Base-by-base conservation (phyloP, 1,140 invertebrate species). In the Whitmania pigra region DNA sequence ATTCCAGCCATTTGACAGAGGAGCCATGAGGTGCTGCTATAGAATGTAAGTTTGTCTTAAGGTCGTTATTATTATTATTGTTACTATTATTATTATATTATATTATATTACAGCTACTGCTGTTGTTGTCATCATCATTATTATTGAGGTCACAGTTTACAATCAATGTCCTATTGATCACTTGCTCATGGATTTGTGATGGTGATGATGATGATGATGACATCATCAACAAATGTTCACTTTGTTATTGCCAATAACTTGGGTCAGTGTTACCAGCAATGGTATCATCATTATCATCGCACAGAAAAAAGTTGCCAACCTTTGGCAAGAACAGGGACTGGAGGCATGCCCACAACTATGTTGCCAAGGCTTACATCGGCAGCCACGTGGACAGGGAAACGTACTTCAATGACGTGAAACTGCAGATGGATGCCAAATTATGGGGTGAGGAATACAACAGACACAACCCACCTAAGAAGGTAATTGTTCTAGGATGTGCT, bases 381-480 rank as follows among this genome's bases (percentile, higher is more conserved):
- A 79, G 83, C 69, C 75, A 78, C 29, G 85, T 86, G 0, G 81
- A 83, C 68, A 74, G 82, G 27, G 77, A 81, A 20, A 82, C 84
- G 7, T 86, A 87, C 74, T 86, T 86, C 78, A 83, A 86, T 74
- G 86, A 87, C 79, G 85, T 86, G 25, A 82, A 81, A 70, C 77
- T 87, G 25, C 86, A 87, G 79, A 87, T 87, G 86, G 85, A 86
- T 78, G 85, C 86, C 18, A 87, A 87, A 76, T 76, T 87, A 25
- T 87, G 86, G 86, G 85, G 85, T 15, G 85, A 87, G 77, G 86
- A 87, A 73, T 87, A 83, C 77, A 87, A 87, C 76, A 75, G 86
- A 69, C 85, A 87, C 74, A 86, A 86, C 76, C 86, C 86, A 67
- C 86, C 86, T 5, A 87, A 87, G 77, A 87, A 87, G 79, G 85